A percentile compares a stretch with the other conserved stretches of the same genome.
Evolutionary conservation across 2,797 vertebrate genomes (phyloP).

Genomic region (Melanotaenia nigrans): DNA sequence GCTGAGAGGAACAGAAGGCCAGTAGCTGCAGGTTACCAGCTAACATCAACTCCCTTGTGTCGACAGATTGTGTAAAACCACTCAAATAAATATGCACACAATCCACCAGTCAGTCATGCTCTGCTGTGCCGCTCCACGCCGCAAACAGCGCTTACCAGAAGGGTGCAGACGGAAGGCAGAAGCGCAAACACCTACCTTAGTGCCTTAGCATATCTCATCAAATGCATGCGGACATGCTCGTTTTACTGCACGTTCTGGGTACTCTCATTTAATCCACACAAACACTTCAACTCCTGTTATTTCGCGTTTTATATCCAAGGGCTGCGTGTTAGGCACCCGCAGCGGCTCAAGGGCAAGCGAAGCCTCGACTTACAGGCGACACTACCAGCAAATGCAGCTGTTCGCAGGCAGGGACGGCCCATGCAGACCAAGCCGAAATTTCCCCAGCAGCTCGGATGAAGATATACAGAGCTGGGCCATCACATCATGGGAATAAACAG

Average conservation of each 20-base stretch:
- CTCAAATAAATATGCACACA: slow-evolving; percentile 6
- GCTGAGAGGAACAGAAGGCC: neutral
- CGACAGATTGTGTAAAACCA: slow-evolving; percentile 7
- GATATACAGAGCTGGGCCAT: neutral
- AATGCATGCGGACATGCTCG: neutral
- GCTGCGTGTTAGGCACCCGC: slow-evolving; percentile 27
- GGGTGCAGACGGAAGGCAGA: neutral
- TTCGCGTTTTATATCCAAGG: neutral
- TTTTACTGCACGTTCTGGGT: neutral
- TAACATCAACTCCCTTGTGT: neutral
- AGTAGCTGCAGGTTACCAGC: neutral
- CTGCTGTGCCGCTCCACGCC: slow-evolving; percentile 22
- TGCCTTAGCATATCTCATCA: neutral
- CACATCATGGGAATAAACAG: neutral
- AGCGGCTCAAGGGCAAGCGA: slow-evolving; percentile 69
- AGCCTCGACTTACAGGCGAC: slow-evolving; percentile 45
- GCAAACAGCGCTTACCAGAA: slow-evolving; percentile 12
- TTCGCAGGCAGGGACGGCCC: neutral
- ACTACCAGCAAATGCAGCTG: slow-evolving; percentile 4
- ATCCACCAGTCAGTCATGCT: slow-evolving; percentile 9
- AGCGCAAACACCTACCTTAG: neutral
- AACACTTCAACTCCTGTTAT: neutral
- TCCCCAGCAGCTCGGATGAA: neutral
- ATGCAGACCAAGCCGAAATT: slow-evolving; percentile 1
- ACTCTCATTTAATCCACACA: neutral